Percentiles rank a stretch among this genome's conserved stretches.
Evolutionary conservation across 2,797 vertebrate species (phyloP).

Genomic region (Harpagifer antarcticus): DNA sequence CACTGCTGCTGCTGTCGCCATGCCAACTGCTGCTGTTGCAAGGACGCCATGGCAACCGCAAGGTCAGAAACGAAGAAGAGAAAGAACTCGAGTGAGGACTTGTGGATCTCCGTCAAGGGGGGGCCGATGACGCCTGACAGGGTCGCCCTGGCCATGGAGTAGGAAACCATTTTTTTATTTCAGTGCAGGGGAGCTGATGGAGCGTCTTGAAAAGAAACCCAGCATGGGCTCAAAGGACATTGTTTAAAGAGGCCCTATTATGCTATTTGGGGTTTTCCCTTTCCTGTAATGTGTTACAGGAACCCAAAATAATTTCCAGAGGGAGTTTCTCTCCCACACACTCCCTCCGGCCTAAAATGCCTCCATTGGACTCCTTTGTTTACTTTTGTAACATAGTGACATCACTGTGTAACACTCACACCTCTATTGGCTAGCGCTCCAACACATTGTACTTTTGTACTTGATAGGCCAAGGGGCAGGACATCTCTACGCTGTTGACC

Average conservation of each 20-base stretch:
- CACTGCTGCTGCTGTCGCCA: slow-evolving; percentile 92
- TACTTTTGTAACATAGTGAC: no score
- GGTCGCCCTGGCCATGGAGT: slow-evolving; percentile 78
- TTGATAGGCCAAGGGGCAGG: no score
- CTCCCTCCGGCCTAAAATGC: no score
- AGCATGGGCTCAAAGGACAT: slow-evolving; percentile 1
- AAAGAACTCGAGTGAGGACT: slow-evolving; percentile 87
- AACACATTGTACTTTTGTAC: no score
- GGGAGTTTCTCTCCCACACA: no score
- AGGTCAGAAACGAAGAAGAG: slow-evolving; percentile 85
- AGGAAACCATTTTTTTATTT: slow-evolving; percentile 1
- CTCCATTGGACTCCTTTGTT: no score
- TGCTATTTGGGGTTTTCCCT: no score
- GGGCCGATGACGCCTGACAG: slow-evolving; percentile 90
- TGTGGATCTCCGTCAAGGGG: slow-evolving; percentile 95
- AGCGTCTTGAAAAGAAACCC: neutral
- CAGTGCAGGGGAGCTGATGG: slow-evolving; percentile 8
- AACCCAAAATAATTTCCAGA: no score
- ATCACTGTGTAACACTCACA: no score
- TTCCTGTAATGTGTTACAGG: no score
- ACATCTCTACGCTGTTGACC: no score
- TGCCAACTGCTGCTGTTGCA: slow-evolving; percentile 61
- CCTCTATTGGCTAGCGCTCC: no score
- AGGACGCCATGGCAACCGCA: slow-evolving; percentile 31
- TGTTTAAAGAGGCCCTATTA: neutral